Percentiles rank a stretch among this genome's conserved stretches.
phyloP scores from a whole-genome alignment of 2,888 invertebrate genomes.

The Acrobeloides nanus region DNA sequence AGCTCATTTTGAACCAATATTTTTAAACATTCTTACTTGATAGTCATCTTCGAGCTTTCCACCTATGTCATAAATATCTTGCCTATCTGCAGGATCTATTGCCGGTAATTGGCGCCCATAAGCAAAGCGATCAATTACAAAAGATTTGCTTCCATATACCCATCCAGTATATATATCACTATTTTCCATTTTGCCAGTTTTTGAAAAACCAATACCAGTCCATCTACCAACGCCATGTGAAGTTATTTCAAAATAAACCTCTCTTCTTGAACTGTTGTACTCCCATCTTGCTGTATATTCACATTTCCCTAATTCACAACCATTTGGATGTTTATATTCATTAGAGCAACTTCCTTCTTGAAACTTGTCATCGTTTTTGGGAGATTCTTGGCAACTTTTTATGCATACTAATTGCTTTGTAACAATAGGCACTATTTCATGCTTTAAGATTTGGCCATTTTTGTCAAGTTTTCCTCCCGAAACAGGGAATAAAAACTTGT shows the following conservation, averaged over 20 bases:
- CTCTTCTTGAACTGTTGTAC: slow-evolving; percentile 31
- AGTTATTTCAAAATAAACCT: slow-evolving; percentile 50
- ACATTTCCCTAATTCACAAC: slow-evolving; percentile 44
- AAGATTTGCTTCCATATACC: slow-evolving; percentile 49
- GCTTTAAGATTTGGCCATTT: too few species aligned
- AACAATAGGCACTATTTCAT: too few species aligned
- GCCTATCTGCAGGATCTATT: slow-evolving; percentile 48
- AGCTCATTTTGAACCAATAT: neutral
- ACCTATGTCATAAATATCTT: slow-evolving; percentile 46
- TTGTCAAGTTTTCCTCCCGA: slow-evolving; percentile 44
- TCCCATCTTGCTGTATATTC: slow-evolving; percentile 53
- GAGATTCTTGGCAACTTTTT: too few species aligned
- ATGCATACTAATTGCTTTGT: too few species aligned
- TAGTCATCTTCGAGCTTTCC: slow-evolving; percentile 47
- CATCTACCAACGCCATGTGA: slow-evolving; percentile 50
- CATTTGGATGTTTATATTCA: slow-evolving; percentile 50
- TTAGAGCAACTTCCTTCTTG: too few species aligned
- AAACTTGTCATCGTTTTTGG: too few species aligned
- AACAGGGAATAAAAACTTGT: slow-evolving; percentile 49
- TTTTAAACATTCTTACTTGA: slow-evolving; percentile 30
- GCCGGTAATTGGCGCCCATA: slow-evolving; percentile 52
- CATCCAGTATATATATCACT: slow-evolving; percentile 52
- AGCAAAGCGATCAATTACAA: slow-evolving; percentile 50
- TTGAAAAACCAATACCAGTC: slow-evolving; percentile 55
- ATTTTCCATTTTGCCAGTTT: slow-evolving; percentile 48